Conservation (phyloP, 2,888 invertebrate species). For the Phrixothrix hirtus region DNA sequence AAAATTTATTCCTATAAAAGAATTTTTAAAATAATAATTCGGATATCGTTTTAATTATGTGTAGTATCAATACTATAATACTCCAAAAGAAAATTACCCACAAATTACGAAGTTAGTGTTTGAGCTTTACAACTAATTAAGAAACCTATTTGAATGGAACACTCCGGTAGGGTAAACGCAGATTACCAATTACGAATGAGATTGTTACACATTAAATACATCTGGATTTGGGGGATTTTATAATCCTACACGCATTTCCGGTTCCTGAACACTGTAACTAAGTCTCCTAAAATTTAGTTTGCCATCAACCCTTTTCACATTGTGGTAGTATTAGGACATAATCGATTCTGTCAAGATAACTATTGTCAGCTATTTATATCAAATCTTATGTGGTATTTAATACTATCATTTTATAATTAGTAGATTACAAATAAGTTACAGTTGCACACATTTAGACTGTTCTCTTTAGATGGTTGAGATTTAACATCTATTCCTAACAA, state of each 20-base stretch:
- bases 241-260: slow-evolving; percentile 24
- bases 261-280: slow-evolving; percentile 22
- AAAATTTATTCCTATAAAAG: no score
- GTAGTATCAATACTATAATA: no score
- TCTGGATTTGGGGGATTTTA: slow-evolving; percentile 18
- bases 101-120: neutral
- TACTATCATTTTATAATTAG: neutral
- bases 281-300: slow-evolving; percentile 12
- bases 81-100: no score
- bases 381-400: slow-evolving; percentile 9
- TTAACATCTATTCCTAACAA: no score
- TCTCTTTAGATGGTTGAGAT: no score
- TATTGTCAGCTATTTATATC: slow-evolving; percentile 11
- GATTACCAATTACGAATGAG: slow-evolving; percentile 13
- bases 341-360: slow-evolving; percentile 18
- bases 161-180: slow-evolving; percentile 7
- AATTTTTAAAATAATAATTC: no score
- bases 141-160: slow-evolving; percentile 4
- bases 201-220: slow-evolving; percentile 15
- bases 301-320: slow-evolving; percentile 16
- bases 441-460: no score
- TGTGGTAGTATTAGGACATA: slow-evolving; percentile 9
- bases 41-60: no score
- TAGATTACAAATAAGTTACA: no score
- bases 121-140: slow-evolving; percentile 7